These are phyloP conservation scores for Solea senegalensis DNA, from an alignment of 2,113 vertebrate species.

Conservation along the genomic window DNA sequence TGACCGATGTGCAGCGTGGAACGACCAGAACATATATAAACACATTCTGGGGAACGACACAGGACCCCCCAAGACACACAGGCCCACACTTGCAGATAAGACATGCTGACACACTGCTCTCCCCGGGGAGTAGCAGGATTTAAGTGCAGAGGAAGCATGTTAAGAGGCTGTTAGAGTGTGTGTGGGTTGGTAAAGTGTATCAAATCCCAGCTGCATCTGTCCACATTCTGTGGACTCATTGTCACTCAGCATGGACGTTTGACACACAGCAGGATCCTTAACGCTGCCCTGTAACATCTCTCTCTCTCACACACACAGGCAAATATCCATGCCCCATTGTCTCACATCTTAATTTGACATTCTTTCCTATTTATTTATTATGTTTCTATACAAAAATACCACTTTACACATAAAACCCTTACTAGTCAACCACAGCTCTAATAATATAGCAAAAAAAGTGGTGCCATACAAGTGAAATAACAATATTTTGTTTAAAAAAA, in stretches of 20 bases:
- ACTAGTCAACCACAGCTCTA: too few relatives aligned
- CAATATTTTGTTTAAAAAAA: neutral
- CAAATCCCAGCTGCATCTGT: constrained; percentile 48
- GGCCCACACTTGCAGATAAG: constrained; percentile 37
- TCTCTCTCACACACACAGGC: neutral
- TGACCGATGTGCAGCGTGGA: neutral
- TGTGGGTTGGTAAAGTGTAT: constrained; percentile 44
- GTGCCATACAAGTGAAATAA: too few relatives aligned
- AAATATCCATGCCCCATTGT: neutral
- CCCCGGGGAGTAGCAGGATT: constrained; percentile 47
- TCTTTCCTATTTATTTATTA: neutral
- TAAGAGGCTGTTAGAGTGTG: constrained; percentile 52
- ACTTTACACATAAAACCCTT: too few relatives aligned
- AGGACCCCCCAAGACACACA: constrained; percentile 47
- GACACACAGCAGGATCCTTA: constrained; percentile 25
- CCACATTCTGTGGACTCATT: constrained; percentile 45
- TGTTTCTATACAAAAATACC: too few relatives aligned
- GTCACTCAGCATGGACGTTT: constrained; percentile 54
- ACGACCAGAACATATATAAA: constrained; percentile 36
- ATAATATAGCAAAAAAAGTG: too few relatives aligned
- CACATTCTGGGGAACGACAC: constrained; percentile 20
- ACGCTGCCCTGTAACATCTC: constrained; percentile 8
- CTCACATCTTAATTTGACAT: neutral
- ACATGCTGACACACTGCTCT: constrained; percentile 32
- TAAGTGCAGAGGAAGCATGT: constrained; percentile 66